Conservation (phyloP, 2,888 invertebrate species). For the Aricia artaxerxes region DNA sequence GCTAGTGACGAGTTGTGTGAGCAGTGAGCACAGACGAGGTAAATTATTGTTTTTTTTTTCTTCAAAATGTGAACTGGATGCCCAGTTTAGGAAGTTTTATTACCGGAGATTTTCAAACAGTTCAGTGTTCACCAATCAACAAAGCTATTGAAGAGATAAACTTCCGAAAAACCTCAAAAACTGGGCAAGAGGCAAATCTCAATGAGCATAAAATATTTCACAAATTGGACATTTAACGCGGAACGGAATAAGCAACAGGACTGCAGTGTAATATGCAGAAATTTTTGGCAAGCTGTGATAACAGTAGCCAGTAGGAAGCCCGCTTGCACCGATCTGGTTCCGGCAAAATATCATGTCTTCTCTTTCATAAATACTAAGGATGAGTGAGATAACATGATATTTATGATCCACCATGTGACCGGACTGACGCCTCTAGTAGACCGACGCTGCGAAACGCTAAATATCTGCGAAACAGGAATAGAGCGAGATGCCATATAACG, state of each 20-base stretch:
- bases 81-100: neutral
- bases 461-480: too few relatives aligned
- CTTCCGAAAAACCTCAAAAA: neutral
- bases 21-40: conserved; percentile 55
- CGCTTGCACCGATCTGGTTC: too few relatives aligned
- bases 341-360: too few relatives aligned
- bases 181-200: conserved; percentile 34
- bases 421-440: too few relatives aligned
- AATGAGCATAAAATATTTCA: conserved; percentile 32
- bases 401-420: too few relatives aligned
- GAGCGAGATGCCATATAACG: too few relatives aligned
- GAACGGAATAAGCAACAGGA: conserved; percentile 13
- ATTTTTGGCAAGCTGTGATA: conserved; percentile 7
- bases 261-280: conserved; percentile 8
- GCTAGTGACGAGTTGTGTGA: conserved; percentile 59
- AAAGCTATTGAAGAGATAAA: neutral
- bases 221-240: conserved; percentile 32
- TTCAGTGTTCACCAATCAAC: neutral
- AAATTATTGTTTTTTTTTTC: conserved; percentile 35
- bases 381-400: too few relatives aligned
- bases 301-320: neutral
- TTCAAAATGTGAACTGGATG: conserved; percentile 36
- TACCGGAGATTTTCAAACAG: neutral
- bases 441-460: too few relatives aligned
- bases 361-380: too few relatives aligned